Conservation (phyloP, 2,113 vertebrate genomes). For the Alaudala cheleensis region DNA sequence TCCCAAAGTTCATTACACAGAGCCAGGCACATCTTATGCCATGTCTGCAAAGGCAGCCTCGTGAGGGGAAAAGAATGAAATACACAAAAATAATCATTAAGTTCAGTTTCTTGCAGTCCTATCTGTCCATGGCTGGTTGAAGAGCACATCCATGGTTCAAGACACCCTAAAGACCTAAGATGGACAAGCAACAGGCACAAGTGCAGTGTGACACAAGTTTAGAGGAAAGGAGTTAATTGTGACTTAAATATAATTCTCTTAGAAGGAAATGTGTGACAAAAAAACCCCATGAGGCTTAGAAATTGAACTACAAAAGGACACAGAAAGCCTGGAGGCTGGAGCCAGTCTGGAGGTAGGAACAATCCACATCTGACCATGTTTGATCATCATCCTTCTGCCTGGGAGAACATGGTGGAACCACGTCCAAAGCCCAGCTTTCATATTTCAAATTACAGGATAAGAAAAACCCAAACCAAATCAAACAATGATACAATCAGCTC, state of each 20-base stretch:
- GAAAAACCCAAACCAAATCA: not conserved
- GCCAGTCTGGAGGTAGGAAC: not conserved
- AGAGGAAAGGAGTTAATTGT: not conserved
- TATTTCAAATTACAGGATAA: not conserved
- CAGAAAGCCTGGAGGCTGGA: not conserved
- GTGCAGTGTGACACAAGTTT: too few species aligned
- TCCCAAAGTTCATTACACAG: not conserved
- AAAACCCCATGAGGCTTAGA: not conserved
- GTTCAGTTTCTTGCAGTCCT: not conserved
- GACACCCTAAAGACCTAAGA: not conserved
- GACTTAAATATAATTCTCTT: not conserved
- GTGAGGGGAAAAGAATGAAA: not conserved
- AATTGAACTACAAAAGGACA: not conserved
- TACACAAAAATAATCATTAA: not conserved
- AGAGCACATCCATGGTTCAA: not conserved
- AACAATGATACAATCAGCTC: not conserved
- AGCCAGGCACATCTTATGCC: not conserved
- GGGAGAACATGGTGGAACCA: rapidly evolving
- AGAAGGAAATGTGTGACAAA: not conserved
- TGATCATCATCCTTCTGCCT: not conserved
- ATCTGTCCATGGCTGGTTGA: not conserved
- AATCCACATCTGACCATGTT: not conserved
- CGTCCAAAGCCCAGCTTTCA: not conserved
- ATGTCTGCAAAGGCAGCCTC: not conserved
- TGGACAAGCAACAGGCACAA: not conserved